phyloP scores from a whole-genome alignment of 1,140 invertebrate genomes.

The Papilio machaon region DNA sequence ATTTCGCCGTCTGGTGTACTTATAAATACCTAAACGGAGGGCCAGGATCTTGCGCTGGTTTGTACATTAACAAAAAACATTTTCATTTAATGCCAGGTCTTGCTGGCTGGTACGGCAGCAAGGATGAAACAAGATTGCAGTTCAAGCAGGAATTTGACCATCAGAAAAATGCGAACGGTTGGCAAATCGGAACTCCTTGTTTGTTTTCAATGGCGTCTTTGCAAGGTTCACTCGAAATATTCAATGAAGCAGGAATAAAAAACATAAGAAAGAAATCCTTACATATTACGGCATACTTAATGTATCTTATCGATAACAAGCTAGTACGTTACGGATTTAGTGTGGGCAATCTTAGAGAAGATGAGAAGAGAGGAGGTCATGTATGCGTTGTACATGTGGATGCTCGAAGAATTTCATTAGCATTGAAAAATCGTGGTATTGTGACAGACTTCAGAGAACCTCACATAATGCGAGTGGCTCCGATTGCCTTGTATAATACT shows the following conservation, averaged over 20 bases:
- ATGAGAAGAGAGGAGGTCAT: slow-evolving; percentile 66
- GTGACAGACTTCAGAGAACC: slow-evolving; percentile 66
- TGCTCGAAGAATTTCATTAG: slow-evolving; percentile 65
- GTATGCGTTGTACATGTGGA: slow-evolving; percentile 68
- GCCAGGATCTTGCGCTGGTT: slow-evolving; percentile 59
- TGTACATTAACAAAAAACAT: slow-evolving; percentile 72
- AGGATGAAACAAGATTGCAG: slow-evolving; percentile 63
- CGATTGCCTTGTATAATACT: slow-evolving; percentile 65
- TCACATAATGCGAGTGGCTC: slow-evolving; percentile 64
- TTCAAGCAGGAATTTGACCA: slow-evolving; percentile 70
- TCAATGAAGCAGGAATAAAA: slow-evolving; percentile 60
- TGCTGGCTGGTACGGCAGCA: slow-evolving; percentile 72
- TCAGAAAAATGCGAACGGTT: slow-evolving; percentile 61
- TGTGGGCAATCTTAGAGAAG: slow-evolving; percentile 63
- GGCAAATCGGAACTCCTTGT: slow-evolving; percentile 68
- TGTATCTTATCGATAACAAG: slow-evolving; percentile 67
- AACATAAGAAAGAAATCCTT: slow-evolving; percentile 69
- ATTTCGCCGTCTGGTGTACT: slow-evolving; percentile 74
- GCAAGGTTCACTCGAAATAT: slow-evolving; percentile 64
- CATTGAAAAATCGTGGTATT: slow-evolving; percentile 58
- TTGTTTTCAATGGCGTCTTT: slow-evolving; percentile 64
- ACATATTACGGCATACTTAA: slow-evolving; percentile 68
- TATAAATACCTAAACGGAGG: slow-evolving; percentile 76
- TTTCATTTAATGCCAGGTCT: slow-evolving; percentile 61
- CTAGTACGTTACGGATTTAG: slow-evolving; percentile 56